phyloP scores from a whole-genome alignment of 2,888 invertebrate species.

The Nymphalis c-album region DNA sequence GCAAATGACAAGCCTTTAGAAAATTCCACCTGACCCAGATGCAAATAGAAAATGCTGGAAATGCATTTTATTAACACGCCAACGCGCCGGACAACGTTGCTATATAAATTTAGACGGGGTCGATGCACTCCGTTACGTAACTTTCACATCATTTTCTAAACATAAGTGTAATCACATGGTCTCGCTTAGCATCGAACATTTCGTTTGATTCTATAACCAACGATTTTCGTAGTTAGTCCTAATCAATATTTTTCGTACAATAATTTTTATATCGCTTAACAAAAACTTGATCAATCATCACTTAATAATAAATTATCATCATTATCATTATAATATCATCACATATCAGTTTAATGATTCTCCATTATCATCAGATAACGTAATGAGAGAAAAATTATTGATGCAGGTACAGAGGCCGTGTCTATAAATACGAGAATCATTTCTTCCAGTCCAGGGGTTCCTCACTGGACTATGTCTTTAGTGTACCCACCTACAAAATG shows the following conservation, averaged over 20 bases:
- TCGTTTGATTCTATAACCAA: background rate
- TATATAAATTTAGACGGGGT: constrained; percentile 68
- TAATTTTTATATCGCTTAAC: constrained; percentile 8
- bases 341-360: constrained; percentile 29
- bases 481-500: constrained; percentile 79
- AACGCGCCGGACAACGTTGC: constrained; percentile 63
- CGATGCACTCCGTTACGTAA: constrained; percentile 71
- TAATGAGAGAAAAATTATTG: constrained; percentile 64
- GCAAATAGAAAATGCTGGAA: constrained; percentile 64
- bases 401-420: constrained; percentile 80
- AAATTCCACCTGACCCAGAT: constrained; percentile 42
- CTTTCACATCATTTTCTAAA: constrained; percentile 40
- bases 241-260: constrained; percentile 4
- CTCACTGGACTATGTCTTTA: constrained; percentile 77
- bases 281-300: constrained; percentile 6
- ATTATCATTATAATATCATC: constrained; percentile 43
- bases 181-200: constrained; percentile 2
- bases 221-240: constrained; percentile 8
- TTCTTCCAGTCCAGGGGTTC: constrained; percentile 78
- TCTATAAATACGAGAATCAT: constrained; percentile 80
- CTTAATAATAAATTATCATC: constrained; percentile 34
- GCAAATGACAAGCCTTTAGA: constrained; percentile 9
- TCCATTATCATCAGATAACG: constrained; percentile 42
- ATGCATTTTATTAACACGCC: constrained; percentile 65
- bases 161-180: constrained; percentile 19